A percentile compares a stretch with the other conserved stretches of the same genome.
Conservation (phyloP, 2,888 invertebrate species). For the Drosophila paramelanica region DNA sequence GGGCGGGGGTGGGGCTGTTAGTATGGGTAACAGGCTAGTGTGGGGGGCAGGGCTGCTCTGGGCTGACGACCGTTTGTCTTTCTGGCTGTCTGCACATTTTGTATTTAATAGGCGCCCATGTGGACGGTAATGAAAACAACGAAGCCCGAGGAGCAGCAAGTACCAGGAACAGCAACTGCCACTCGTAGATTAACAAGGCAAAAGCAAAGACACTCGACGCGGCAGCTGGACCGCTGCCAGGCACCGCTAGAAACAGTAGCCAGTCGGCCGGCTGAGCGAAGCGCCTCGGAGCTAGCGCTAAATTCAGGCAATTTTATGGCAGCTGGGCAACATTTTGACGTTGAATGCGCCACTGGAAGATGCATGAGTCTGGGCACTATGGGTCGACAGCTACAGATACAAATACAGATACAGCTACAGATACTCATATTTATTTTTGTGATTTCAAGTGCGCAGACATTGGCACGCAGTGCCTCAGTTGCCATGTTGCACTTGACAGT, state of each 20-base stretch:
- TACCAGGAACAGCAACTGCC: slow-evolving; percentile 43
- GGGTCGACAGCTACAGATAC: slow-evolving; percentile 42
- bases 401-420: slow-evolving; percentile 11
- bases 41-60: background rate
- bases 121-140: slow-evolving; percentile 78
- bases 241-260: slow-evolving; percentile 43
- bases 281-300: slow-evolving; percentile 67
- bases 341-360: slow-evolving; percentile 75
- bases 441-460: slow-evolving; percentile 72
- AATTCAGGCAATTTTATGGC: slow-evolving; percentile 81
- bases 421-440: slow-evolving; percentile 21
- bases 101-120: slow-evolving; percentile 77
- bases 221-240: slow-evolving; percentile 72
- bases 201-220: slow-evolving; percentile 70
- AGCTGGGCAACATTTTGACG: slow-evolving; percentile 66
- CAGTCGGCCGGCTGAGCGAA: slow-evolving; percentile 16
- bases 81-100: slow-evolving; percentile 78
- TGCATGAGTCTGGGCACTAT: slow-evolving; percentile 61
- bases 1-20: background rate
- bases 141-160: slow-evolving; percentile 65
- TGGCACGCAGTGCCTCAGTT: slow-evolving; percentile 46
- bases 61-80: slow-evolving; percentile 63
- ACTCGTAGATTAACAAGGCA: slow-evolving; percentile 76
- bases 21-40: background rate
- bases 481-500: slow-evolving; percentile 59